A percentile compares a stretch with the other conserved stretches of the same genome.
Evolutionary conservation across 2,797 vertebrate genomes (phyloP).

Genomic region (Orestias chungarensis): DNA sequence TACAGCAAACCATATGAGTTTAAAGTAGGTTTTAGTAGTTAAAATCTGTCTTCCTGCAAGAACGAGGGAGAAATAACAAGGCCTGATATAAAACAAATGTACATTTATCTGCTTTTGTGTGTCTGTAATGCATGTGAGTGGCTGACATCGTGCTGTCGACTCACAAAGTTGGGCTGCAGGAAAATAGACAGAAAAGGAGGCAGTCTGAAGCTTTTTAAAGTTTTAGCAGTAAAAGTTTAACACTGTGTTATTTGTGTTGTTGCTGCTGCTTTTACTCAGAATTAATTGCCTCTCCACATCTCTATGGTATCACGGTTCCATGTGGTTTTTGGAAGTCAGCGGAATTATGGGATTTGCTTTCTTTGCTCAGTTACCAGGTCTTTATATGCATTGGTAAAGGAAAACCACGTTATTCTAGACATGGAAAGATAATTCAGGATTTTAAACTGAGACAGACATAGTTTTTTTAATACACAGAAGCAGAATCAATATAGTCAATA

Average conservation of each 20-base stretch:
- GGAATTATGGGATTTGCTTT: background rate
- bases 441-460: no score
- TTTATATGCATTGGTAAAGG: no score
- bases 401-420: no score
- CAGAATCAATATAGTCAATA: no score
- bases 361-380: background rate
- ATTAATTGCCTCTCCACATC: background rate
- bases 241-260: background rate
- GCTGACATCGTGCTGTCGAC: background rate
- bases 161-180: background rate
- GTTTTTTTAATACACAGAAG: no score
- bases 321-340: background rate
- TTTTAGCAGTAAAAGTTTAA: background rate
- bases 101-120: background rate
- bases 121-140: background rate
- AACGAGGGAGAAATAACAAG: background rate
- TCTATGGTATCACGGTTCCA: background rate
- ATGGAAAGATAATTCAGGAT: no score
- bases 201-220: background rate
- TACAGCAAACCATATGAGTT: background rate
- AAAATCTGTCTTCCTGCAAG: background rate
- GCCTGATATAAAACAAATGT: background rate
- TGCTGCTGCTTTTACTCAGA: background rate
- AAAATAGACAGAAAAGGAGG: background rate
- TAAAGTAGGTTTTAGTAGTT: background rate